Evolutionary conservation across 2,797 vertebrate species (phyloP).

Genomic region (Lagodon rhomboides): DNA sequence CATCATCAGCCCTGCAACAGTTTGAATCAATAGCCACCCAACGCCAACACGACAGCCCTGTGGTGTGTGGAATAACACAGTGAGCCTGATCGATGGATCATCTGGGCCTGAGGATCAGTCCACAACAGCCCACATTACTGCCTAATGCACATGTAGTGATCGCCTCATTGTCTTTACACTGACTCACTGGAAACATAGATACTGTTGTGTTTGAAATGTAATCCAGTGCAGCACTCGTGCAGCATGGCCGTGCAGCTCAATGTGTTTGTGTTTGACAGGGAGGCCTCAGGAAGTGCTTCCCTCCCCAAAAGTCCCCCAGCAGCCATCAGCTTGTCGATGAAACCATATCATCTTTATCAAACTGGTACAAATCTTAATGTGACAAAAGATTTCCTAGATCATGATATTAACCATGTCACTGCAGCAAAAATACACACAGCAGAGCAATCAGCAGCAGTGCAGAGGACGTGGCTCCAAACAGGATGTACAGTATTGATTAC

Average conservation of each 20-base stretch:
- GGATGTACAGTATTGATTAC: no score
- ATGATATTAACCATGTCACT: neutral
- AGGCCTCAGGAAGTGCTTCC: neutral
- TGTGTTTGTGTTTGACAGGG: neutral
- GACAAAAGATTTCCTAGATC: neutral
- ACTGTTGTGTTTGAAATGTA: neutral
- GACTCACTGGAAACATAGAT: neutral
- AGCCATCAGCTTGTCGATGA: no score
- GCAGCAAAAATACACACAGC: neutral
- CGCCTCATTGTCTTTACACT: neutral
- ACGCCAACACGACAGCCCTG: slow-evolving; percentile 19
- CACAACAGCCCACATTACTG: neutral
- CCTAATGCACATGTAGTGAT: neutral
- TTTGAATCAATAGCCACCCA: slow-evolving; percentile 47
- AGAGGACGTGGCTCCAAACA: neutral
- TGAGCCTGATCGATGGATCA: slow-evolving; percentile 17
- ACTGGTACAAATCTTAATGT: neutral
- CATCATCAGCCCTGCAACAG: slow-evolving; percentile 16
- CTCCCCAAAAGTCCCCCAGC: no score
- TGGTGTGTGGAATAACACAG: slow-evolving; percentile 3
- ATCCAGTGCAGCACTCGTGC: neutral
- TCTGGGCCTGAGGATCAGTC: slow-evolving; percentile 2
- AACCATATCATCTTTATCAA: neutral
- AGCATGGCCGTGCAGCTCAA: neutral
- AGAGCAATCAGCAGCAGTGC: no score